Evolutionary conservation across 2,888 invertebrate genomes (phyloP).

Genomic region (Notocelia uddmanniana): DNA sequence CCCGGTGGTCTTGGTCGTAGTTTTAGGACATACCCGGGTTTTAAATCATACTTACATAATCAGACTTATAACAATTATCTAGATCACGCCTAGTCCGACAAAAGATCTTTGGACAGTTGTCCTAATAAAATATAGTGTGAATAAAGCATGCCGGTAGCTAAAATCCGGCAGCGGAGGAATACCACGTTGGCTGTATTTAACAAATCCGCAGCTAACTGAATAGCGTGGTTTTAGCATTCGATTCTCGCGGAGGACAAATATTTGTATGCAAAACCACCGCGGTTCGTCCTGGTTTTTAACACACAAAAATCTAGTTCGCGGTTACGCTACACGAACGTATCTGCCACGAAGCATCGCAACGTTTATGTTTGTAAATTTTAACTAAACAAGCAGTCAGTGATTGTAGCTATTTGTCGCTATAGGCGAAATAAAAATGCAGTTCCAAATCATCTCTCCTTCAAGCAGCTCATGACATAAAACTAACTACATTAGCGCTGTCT

Average conservation of each 20-base stretch:
- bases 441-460: background rate
- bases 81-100: too few relatives aligned
- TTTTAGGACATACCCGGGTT: too few relatives aligned
- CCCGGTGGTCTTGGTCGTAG: too few relatives aligned
- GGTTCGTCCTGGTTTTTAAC: constrained; percentile 30
- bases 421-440: background rate
- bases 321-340: constrained; percentile 11
- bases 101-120: too few relatives aligned
- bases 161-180: background rate
- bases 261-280: constrained; percentile 40
- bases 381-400: constrained; percentile 13
- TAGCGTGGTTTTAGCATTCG: constrained; percentile 28
- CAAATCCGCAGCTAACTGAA: constrained; percentile 36
- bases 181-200: constrained; percentile 6
- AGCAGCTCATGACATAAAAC: constrained; percentile 21
- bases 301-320: constrained; percentile 40
- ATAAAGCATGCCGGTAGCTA: background rate
- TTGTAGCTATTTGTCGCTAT: constrained; percentile 25
- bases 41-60: too few relatives aligned
- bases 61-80: too few relatives aligned
- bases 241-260: constrained; percentile 34
- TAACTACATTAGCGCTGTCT: constrained; percentile 6
- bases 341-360: constrained; percentile 24
- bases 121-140: background rate
- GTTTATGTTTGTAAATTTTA: constrained; percentile 37